phyloP scores from a whole-genome alignment of 2,797 vertebrate genomes.

The Schizopygopsis malacanthus region DNA sequence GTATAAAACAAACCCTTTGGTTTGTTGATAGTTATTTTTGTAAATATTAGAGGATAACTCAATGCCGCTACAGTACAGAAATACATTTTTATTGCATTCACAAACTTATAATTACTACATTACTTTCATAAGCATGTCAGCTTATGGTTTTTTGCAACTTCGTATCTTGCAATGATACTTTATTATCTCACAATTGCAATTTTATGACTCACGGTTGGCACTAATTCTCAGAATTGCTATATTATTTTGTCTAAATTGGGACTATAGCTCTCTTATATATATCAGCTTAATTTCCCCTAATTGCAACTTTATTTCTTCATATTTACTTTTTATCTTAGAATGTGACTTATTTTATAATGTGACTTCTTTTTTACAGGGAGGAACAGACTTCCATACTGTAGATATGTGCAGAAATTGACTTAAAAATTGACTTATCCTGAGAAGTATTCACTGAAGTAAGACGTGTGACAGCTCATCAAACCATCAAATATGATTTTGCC shows the following conservation, averaged over 20 bases:
- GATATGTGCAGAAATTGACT: background rate
- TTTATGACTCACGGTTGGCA: background rate
- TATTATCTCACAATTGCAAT: background rate
- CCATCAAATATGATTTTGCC: conserved; percentile 3
- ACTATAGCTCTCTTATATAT: background rate
- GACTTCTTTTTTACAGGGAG: background rate
- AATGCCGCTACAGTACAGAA: background rate
- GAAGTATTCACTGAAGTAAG: background rate
- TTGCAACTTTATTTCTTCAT: background rate
- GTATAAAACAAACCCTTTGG: conserved; percentile 25
- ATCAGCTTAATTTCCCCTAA: background rate
- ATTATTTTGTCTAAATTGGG: background rate
- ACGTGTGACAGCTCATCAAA: background rate
- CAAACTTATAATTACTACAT: background rate
- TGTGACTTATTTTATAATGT: background rate
- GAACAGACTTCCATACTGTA: background rate
- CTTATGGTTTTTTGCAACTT: background rate
- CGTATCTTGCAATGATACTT: background rate
- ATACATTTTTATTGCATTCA: background rate
- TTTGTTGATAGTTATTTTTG: conserved; percentile 20
- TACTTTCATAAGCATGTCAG: background rate
- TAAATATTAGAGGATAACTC: conserved; percentile 27
- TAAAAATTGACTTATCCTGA: background rate
- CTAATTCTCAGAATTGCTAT: background rate
- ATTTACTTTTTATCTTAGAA: background rate